Evolutionary conservation across 2,888 invertebrate genomes (phyloP).

Genomic region (Podotricha telesiphe): DNA sequence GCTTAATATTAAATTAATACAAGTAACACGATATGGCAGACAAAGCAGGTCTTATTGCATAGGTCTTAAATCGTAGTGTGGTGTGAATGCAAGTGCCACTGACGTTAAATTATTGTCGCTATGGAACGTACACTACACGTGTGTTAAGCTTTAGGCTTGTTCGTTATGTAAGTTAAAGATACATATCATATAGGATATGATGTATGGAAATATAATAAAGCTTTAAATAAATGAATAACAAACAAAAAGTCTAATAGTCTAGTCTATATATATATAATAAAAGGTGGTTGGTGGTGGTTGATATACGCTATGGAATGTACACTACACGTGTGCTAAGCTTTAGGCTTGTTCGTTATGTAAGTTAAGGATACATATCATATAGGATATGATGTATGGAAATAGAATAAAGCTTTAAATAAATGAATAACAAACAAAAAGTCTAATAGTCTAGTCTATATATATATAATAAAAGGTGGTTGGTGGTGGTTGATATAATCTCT

Average conservation of each 20-base stretch:
- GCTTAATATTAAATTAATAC: no score
- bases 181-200: slow-evolving; percentile 47
- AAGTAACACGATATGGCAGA: slow-evolving; percentile 76
- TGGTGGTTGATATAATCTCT: no score
- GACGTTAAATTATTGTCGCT: slow-evolving; percentile 81
- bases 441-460: no score
- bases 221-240: no score
- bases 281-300: no score
- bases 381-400: neutral
- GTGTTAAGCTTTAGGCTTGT: slow-evolving; percentile 68
- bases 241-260: no score
- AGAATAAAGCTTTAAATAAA: no score
- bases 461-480: no score
- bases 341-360: slow-evolving; percentile 58
- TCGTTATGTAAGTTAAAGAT: slow-evolving; percentile 57
- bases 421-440: no score
- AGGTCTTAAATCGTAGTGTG: slow-evolving; percentile 81
- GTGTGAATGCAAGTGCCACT: slow-evolving; percentile 81
- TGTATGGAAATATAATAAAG: no score
- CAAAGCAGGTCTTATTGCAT: slow-evolving; percentile 80
- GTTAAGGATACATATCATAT: slow-evolving; percentile 54
- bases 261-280: no score
- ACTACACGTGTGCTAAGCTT: slow-evolving; percentile 74
- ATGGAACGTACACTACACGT: slow-evolving; percentile 74
- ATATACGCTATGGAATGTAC: slow-evolving; percentile 73